Evolutionary conservation across 2,888 invertebrate genomes (phyloP), one percentile per base, ranked within the genome.

Genomic region (Trichogramma evanescens): DNA sequence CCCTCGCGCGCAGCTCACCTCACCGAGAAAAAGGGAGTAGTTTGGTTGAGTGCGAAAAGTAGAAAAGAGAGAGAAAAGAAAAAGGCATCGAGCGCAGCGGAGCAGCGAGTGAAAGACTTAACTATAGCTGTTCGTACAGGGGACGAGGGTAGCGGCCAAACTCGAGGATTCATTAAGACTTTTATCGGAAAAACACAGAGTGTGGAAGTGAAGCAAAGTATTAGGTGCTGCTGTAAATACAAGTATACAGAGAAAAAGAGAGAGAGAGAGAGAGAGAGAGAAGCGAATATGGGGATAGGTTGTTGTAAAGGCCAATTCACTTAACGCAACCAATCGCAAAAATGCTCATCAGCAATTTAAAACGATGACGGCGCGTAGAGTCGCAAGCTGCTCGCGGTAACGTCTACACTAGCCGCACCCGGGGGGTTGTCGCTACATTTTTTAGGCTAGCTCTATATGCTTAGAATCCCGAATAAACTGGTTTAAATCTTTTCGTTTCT

Each of bases 291-390:
- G 46, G n/a, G 70, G 60, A 71, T 70, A 70, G 71, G 69, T 49
- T 72, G 71, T 74, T 75, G 74, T 75, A 76, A 26, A 26, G 26
- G 73, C 76, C 77, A 77, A 77, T 77, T 73, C 76, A 77, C 76
- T 77, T 76, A 77, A 76, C 72, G 73, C 71, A 72, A 73, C 75
- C 75, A 74, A 76, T 77, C 73, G 75, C 73, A 76, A 76, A 76
- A 26, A 75, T 75, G 73, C 76, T 77, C 76, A 77, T 77, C 77
- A 75, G 77, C 76, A 77, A 76, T 77, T 77, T 77, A 77, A 77
- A 77, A 67, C 72, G 72, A 69, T 53, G 58, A 58, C 52, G 54
- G 53, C 42, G 64, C 40, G 50, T 62, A 46, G 58, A 44, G 38
- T 50, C 38, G 44, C 6, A n/a, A 57, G 59, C 56, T 58, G 53